These are phyloP conservation scores for Xestoiulus laeticollis DNA, from an alignment of 2,888 invertebrate genomes.

Conservation along the genomic window DNA sequence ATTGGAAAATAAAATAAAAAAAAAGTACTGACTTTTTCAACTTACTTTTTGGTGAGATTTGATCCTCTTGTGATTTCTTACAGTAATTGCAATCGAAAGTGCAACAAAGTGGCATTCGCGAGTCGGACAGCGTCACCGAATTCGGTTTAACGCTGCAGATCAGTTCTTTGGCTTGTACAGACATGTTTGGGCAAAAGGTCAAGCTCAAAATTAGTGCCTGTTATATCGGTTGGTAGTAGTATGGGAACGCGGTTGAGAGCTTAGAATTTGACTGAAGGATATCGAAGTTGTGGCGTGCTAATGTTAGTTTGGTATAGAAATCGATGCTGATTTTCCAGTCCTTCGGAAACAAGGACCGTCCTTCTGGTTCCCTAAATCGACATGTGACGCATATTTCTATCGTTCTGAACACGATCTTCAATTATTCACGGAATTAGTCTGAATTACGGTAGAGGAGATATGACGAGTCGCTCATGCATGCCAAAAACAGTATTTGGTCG, in stretches of 20 bases:
- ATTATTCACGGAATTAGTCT: slow-evolving; percentile 14
- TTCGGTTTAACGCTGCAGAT: slow-evolving; percentile 49
- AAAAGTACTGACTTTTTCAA: slow-evolving; percentile 14
- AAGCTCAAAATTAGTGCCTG: no score
- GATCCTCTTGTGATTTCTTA: slow-evolving; percentile 50
- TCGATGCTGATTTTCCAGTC: slow-evolving; percentile 12
- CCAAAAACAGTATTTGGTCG: background rate
- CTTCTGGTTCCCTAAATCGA: background rate
- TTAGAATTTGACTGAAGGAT: background rate
- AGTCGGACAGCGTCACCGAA: slow-evolving; percentile 32
- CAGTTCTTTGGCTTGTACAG: slow-evolving; percentile 47
- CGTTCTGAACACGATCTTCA: background rate
- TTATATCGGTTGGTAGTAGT: background rate
- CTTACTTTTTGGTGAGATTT: slow-evolving; percentile 49
- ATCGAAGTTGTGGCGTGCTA: background rate
- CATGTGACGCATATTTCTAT: background rate
- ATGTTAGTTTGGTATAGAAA: background rate
- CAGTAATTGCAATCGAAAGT: slow-evolving; percentile 52
- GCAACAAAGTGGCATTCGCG: background rate
- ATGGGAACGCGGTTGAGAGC: background rate
- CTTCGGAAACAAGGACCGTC: background rate
- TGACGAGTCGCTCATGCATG: background rate
- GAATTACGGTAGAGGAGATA: background rate
- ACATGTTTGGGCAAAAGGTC: slow-evolving; percentile 30
- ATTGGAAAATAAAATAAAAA: background rate